phyloP scores from a whole-genome alignment of 2,113 vertebrate species.

The Cyprinodon variegatus region DNA sequence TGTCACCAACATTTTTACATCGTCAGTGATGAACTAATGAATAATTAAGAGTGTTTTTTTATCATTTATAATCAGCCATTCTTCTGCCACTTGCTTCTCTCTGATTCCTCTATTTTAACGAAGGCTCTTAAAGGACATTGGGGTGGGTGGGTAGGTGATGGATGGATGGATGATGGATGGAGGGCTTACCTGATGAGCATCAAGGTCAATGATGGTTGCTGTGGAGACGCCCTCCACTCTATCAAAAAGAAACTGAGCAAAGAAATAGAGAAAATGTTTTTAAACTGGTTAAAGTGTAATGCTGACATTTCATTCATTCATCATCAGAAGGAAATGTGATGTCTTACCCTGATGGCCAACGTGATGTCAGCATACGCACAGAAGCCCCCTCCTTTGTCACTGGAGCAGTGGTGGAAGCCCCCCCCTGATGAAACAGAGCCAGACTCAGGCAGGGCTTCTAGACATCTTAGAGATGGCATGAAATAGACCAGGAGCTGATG shows the following conservation, averaged over 20 bases:
- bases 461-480: neutral
- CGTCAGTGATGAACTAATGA: too few species aligned
- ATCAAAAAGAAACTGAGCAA: conserved; percentile 91
- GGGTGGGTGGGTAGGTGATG: too few species aligned
- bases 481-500: too few species aligned
- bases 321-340: neutral
- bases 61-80: too few species aligned
- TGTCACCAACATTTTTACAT: too few species aligned
- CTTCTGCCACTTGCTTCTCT: too few species aligned
- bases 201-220: conserved; percentile 94
- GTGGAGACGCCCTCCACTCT: conserved; percentile 89
- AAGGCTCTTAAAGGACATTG: too few species aligned
- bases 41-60: too few species aligned
- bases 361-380: conserved; percentile 97
- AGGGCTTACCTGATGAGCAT: conserved; percentile 94
- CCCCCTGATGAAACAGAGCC: conserved; percentile 83
- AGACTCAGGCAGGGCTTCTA: conserved; percentile 15
- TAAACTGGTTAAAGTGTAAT: neutral
- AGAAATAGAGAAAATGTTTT: conserved; percentile 15
- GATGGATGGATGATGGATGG: too few species aligned
- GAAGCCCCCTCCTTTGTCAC: conserved; percentile 94
- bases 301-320: neutral
- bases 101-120: too few species aligned
- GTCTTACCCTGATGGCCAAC: conserved; percentile 90
- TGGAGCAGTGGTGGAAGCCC: conserved; percentile 96